phyloP scores from a whole-genome alignment of 2,113 vertebrate species.

The Cyprinodon tularosa region DNA sequence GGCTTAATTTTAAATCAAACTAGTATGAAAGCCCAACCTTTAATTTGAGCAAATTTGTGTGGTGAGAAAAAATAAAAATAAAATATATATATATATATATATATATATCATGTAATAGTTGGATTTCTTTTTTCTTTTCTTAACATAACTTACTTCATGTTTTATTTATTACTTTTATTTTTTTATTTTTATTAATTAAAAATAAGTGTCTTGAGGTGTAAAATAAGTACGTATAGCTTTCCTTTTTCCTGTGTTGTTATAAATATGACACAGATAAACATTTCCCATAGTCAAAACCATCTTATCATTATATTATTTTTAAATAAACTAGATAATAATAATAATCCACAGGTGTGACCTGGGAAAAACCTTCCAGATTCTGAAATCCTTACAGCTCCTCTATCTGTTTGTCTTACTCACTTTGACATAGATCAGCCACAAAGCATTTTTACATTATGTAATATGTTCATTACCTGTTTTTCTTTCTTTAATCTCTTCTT shows the following conservation, averaged over 20 bases:
- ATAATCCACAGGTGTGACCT: not conserved
- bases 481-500: conserved; percentile 22
- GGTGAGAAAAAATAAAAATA: too few relatives aligned
- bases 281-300: not conserved
- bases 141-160: not conserved
- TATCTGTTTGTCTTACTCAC: conserved; percentile 6
- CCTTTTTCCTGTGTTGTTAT: too few relatives aligned
- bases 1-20: not conserved
- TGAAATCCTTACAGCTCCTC: not conserved
- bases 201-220: not conserved
- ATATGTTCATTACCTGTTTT: conserved; percentile 55
- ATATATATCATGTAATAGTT: too few relatives aligned
- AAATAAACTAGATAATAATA: not conserved
- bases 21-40: not conserved
- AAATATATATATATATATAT: too few relatives aligned
- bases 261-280: not conserved
- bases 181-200: not conserved
- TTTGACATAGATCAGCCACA: conserved; percentile 21
- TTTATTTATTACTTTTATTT: not conserved
- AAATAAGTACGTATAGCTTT: not conserved
- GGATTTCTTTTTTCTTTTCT: too few relatives aligned
- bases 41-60: not conserved
- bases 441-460: conserved; percentile 37
- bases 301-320: not conserved
- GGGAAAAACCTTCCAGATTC: not conserved